Base-by-base conservation (phyloP, 2,888 invertebrate genomes). In the Eumacrocentrus americanus region DNA sequence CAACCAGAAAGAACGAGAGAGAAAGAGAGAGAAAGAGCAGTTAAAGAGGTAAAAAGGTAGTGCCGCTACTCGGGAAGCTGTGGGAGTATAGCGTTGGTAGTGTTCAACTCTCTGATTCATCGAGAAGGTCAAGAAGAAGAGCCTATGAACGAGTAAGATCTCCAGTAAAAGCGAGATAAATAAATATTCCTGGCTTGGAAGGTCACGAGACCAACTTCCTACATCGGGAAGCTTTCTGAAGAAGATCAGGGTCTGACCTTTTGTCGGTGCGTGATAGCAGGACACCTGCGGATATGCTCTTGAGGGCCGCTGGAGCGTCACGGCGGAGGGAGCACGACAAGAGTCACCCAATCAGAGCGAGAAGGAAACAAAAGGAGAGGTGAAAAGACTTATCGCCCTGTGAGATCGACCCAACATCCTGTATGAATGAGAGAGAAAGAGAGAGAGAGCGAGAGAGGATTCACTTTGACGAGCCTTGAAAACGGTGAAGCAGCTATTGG, bases 331-430 rank as follows among this genome's bases (percentile, higher is more conserved):
- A 56, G 60, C n/a, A 52, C 20, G 40, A 42, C 53, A 54, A 2
- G 25, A 42, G 53, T 44, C 25, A 54, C 34, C 77, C 78, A 80
- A 80, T 80, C 80, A 80, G 80, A 80, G 77, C 80, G 79, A 71
- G 77, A 70, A 79, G 74, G 70, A 73, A 76, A 80, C 80, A 80
- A 80, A 79, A 78, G 79, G 77, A 79, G 14, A 78, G 78, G 77
- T 76, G 79, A 79, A 80, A 78, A 74, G 75, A 72, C 67, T 75
- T 76, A 75, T 75, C 75, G 67, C 62, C 62, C 67, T 61, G 74
- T 70, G 72, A 72, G 76, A 75, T 76, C 76, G 68, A 69, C 66
- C 62, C 58, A 46, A 62, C 67, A 67, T 67, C 67, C 67, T 67
- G 67, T 42, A 67, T 65, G 25, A 2, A 9, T 11, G 9, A 29